A percentile compares a stretch with the other conserved stretches of the same genome.
These are phyloP conservation scores for Netelia melanura DNA, from an alignment of 2,888 invertebrate genomes.

Conservation along the genomic window DNA sequence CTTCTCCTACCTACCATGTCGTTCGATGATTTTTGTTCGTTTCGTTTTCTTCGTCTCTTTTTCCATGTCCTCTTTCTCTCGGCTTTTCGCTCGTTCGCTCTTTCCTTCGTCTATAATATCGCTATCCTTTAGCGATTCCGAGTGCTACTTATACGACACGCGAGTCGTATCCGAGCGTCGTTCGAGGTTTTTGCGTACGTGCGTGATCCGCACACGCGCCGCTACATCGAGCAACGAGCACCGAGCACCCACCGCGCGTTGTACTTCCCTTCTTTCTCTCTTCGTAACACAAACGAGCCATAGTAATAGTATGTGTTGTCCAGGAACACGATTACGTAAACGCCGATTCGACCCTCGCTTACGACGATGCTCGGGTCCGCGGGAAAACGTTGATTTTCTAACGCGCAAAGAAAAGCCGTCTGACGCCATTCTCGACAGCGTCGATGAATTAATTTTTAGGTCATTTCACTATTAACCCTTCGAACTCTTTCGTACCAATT, in stretches of 20 bases:
- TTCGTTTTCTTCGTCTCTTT: constrained; percentile 3
- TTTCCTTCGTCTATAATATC: not conserved
- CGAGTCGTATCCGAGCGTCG: constrained; percentile 39
- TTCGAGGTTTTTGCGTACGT: constrained; percentile 49
- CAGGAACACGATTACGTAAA: constrained; percentile 44
- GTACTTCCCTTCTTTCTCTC: not conserved
- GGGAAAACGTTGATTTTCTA: constrained; percentile 29
- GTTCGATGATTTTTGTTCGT: not conserved
- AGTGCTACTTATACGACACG: constrained; percentile 45
- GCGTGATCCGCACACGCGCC: constrained; percentile 52
- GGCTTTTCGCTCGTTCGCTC: not conserved
- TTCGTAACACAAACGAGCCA: not conserved
- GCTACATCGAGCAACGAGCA: constrained; percentile 2
- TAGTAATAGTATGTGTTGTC: not conserved
- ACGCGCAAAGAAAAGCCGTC: constrained; percentile 39
- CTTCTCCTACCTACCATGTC: not conserved
- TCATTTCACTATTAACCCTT: too few relatives aligned
- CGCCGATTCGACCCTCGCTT: constrained; percentile 28
- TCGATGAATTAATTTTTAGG: not conserved
- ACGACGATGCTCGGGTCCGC: constrained; percentile 2
- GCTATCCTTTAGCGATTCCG: constrained; percentile 34
- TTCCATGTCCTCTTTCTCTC: not conserved
- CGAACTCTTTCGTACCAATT: too few relatives aligned
- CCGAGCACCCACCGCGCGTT: not conserved
- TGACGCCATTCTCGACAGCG: constrained; percentile 29